These are phyloP conservation scores for Zaprionus ornatus DNA, from an alignment of 1,140 invertebrate genomes.

Conservation along the genomic window DNA sequence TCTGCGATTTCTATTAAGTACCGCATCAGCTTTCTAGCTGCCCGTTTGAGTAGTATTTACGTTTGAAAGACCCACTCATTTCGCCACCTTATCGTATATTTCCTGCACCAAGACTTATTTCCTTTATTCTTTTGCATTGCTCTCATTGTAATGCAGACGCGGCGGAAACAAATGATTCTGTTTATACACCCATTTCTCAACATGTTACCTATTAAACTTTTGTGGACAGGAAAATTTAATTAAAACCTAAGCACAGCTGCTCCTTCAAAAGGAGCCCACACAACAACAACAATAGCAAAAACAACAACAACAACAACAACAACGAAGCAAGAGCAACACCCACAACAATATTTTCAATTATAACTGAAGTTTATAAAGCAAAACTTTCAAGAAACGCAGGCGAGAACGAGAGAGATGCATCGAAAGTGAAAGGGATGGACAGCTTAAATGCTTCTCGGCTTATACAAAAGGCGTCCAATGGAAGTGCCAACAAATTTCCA, in stretches of 20 bases:
- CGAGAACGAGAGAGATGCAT: conserved; percentile 23
- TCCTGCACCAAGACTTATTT: neutral
- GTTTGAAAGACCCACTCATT: neutral
- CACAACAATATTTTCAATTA: conserved; percentile 76
- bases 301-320: conserved; percentile 47
- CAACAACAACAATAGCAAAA: conserved; percentile 42
- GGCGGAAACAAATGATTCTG: conserved; percentile 72
- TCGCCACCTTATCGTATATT: neutral
- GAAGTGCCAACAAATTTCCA: conserved; percentile 27
- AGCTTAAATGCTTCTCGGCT: conserved; percentile 48
- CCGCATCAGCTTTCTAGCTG: too few species aligned
- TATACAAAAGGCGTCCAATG: conserved; percentile 19
- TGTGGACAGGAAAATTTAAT: conserved; percentile 81
- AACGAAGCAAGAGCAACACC: conserved; percentile 21
- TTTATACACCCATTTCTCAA: conserved; percentile 78
- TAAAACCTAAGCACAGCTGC: conserved; percentile 77
- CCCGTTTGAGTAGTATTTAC: neutral
- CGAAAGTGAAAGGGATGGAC: conserved; percentile 43
- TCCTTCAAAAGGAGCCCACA: conserved; percentile 34
- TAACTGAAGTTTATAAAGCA: conserved; percentile 77
- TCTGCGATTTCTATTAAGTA: too few species aligned
- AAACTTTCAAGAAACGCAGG: conserved; percentile 48
- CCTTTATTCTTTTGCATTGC: conserved; percentile 9
- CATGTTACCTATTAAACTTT: conserved; percentile 80
- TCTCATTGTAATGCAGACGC: conserved; percentile 14